These are phyloP conservation scores for Saccopteryx leptura DNA, from an alignment of 2,113 vertebrate genomes.

Conservation along the genomic window DNA sequence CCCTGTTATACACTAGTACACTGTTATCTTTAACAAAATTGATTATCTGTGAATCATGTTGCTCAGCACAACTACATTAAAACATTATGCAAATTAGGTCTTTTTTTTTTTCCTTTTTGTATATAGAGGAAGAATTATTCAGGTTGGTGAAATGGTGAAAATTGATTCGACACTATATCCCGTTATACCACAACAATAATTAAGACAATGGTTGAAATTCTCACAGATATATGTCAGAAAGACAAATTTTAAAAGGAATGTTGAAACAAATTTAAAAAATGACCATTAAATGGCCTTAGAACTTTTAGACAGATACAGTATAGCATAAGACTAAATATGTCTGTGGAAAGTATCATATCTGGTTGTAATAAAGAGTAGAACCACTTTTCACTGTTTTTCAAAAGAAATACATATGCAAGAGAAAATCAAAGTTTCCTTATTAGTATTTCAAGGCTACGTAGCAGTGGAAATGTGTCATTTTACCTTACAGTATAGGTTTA, in stretches of 20 bases:
- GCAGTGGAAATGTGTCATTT: not conserved
- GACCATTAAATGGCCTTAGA: not conserved
- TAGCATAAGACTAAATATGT: not conserved
- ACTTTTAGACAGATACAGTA: not conserved
- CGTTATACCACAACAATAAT: slow-evolving; percentile 63
- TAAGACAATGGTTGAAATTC: slow-evolving; percentile 50
- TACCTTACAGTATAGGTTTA: not conserved
- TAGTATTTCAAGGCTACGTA: not conserved
- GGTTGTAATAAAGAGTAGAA: not conserved
- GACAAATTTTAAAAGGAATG: not conserved
- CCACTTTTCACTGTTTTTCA: not conserved
- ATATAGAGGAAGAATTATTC: slow-evolving; percentile 70
- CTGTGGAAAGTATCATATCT: not conserved
- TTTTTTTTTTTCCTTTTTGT: slow-evolving; percentile 69
- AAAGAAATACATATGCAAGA: not conserved
- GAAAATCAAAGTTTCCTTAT: not conserved
- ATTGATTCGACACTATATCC: slow-evolving; percentile 65
- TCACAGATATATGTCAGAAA: slow-evolving; percentile 1
- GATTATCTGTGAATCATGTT: slow-evolving; percentile 69
- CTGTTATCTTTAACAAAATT: slow-evolving; percentile 71
- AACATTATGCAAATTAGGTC: slow-evolving; percentile 62
- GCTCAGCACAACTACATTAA: slow-evolving; percentile 68
- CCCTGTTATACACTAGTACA: slow-evolving; percentile 20
- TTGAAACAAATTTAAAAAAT: not conserved
- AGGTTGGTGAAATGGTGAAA: slow-evolving; percentile 51